Conservation (phyloP, 2,113 vertebrate genomes). For the Tinamus guttatus region DNA sequence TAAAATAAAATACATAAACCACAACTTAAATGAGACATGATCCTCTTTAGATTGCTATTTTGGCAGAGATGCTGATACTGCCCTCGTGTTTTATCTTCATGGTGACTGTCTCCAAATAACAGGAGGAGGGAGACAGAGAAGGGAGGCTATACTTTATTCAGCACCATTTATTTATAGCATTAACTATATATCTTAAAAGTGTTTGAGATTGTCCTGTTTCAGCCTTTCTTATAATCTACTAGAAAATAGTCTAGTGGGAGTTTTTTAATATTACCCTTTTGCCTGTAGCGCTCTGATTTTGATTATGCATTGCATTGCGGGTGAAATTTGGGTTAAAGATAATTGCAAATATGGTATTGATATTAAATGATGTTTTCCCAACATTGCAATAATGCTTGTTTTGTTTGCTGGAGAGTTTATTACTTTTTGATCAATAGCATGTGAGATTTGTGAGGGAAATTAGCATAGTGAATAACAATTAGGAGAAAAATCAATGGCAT, state of each 20-base stretch:
- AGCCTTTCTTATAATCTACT: constrained; percentile 1
- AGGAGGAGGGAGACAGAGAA: neutral
- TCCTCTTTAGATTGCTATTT: neutral
- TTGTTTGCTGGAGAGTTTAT: constrained; percentile 92
- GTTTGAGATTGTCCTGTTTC: constrained; percentile 26
- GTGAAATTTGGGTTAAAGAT: constrained; percentile 89
- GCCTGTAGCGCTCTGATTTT: constrained; percentile 69
- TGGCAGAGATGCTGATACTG: neutral
- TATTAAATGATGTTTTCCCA: constrained; percentile 93
- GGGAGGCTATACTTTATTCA: neutral
- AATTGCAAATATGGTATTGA: constrained; percentile 91
- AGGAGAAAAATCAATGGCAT: constrained; percentile 91
- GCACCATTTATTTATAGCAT: constrained; percentile 26
- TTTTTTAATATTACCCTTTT: constrained; percentile 30
- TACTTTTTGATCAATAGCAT: constrained; percentile 92
- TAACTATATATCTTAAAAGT: constrained; percentile 7
- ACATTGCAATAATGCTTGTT: constrained; percentile 93
- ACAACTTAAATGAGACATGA: neutral
- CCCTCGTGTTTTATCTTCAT: neutral
- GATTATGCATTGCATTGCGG: constrained; percentile 75
- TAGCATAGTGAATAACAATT: constrained; percentile 96
- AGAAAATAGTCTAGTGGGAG: constrained; percentile 34
- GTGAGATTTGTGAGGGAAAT: constrained; percentile 93
- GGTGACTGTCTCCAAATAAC: neutral
- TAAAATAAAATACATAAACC: neutral